phyloP scores from a whole-genome alignment of 2,797 vertebrate species.

The Triplophysa yarkandensis region DNA sequence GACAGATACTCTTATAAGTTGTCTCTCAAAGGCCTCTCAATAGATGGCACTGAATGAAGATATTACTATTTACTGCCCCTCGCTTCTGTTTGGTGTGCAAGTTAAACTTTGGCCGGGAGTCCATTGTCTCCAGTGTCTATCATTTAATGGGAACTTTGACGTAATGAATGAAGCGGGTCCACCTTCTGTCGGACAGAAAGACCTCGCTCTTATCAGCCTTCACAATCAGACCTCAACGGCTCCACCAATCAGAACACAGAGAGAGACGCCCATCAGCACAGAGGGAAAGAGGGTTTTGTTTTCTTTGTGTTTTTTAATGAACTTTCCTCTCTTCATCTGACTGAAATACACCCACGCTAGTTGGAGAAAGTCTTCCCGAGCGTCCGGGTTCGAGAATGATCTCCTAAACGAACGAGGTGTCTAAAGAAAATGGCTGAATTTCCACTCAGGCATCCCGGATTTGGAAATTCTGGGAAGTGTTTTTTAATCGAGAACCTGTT shows the following conservation, averaged over 20 bases:
- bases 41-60: conserved; percentile 62
- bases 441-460: conserved; percentile 76
- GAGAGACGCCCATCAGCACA: conserved; percentile 71
- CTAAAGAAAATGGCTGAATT: conserved; percentile 77
- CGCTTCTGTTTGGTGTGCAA: conserved; percentile 74
- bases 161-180: conserved; percentile 89
- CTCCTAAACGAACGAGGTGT: conserved; percentile 1
- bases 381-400: conserved; percentile 12
- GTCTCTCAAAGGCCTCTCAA: conserved; percentile 48
- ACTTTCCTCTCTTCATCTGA: conserved; percentile 75
- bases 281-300: conserved; percentile 69
- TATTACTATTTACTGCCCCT: conserved; percentile 77
- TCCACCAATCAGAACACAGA: conserved; percentile 70
- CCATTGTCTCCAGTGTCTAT: conserved; percentile 87
- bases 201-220: conserved; percentile 78
- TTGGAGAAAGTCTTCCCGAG: conserved; percentile 35
- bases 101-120: conserved; percentile 80
- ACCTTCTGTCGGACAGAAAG: conserved; percentile 85
- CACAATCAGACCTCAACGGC: conserved; percentile 73
- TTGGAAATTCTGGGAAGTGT: conserved; percentile 88
- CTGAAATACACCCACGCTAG: conserved; percentile 47
- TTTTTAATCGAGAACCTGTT: conserved; percentile 92
- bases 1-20: conserved; percentile 36
- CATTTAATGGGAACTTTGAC: conserved; percentile 84
- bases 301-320: conserved; percentile 77